Base-by-base conservation (phyloP, 2,113 vertebrate genomes). In the Amphilophus citrinellus region DNA sequence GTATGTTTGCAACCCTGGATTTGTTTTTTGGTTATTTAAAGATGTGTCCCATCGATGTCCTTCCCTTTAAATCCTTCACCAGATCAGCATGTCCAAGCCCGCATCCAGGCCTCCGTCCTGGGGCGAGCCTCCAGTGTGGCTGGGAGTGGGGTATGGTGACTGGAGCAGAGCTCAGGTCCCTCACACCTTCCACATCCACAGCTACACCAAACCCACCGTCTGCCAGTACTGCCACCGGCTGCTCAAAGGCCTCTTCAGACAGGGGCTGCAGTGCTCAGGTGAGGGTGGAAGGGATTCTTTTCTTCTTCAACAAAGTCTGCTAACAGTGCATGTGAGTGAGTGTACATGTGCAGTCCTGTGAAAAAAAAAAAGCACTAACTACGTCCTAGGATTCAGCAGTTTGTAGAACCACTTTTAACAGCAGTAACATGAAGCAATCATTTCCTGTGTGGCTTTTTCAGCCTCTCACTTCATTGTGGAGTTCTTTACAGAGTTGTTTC, bases 211-310 rank as follows among this genome's bases (percentile, higher is more conserved):
- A 71, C 96, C 97, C 88, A 97, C 97, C 0, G 89, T 96, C 62
- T 98, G 97, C 86, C 97, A 97, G 93, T 84, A 94, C 91, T 98
- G 97, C 94, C 96, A 95, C 86, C 95, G 95, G 32, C 95, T 98
- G 58, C 96, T 98, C 73, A 96, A 96, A 83, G 97, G 97, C 1
- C 96, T 98, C 65, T 97, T 98, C 92, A 96, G 97, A 2, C 97
- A 98, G 87, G 97, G 97, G n/a, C 93, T 97, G 58, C 97, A 98
- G 92, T 98, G 97, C 94, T 95, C 96, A 91, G 97, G 97, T 97
- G 37, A 68, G 68, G 22, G 37, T 7, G 20, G 66, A 50, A 32
- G 27, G 27, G 6, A 6, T 22, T 58, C n/a, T 10, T 58, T 58
- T 20, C 3, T 22, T n/a, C 22, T 22, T 6, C 4, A 22, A 57